These are phyloP conservation scores for Glyptemys insculpta DNA, from an alignment of 2,797 vertebrate species.

Conservation along the genomic window DNA sequence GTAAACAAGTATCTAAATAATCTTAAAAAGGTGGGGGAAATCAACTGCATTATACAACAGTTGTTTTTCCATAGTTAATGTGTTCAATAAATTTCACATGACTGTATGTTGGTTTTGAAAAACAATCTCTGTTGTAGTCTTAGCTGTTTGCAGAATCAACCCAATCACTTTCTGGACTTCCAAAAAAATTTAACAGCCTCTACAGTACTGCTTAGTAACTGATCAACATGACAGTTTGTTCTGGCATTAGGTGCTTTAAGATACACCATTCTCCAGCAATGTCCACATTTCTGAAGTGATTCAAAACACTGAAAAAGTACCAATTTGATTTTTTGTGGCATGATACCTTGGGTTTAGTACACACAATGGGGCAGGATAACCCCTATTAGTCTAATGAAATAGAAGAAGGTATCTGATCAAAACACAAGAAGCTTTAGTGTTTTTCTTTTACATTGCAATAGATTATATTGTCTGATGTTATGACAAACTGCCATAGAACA, in stretches of 20 bases:
- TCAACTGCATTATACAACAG: not conserved
- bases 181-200: not conserved
- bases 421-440: not conserved
- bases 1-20: not conserved
- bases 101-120: not conserved
- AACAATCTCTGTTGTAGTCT: not conserved
- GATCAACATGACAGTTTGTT: not conserved
- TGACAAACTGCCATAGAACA: constrained; percentile 31
- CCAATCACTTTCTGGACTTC: not conserved
- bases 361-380: not conserved
- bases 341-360: not conserved
- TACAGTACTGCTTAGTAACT: fast-evolving
- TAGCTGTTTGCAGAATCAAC: not conserved
- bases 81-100: not conserved
- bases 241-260: not conserved
- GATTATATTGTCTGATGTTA: not conserved
- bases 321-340: not conserved
- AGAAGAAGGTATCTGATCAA: not conserved
- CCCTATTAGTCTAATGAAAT: not conserved
- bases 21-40: not conserved
- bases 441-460: not conserved
- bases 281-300: not conserved
- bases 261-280: not conserved
- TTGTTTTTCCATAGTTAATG: not conserved
- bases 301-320: not conserved